phyloP scores from a whole-genome alignment of 2,113 vertebrate species.

The Serranochromis macrocephalus region DNA sequence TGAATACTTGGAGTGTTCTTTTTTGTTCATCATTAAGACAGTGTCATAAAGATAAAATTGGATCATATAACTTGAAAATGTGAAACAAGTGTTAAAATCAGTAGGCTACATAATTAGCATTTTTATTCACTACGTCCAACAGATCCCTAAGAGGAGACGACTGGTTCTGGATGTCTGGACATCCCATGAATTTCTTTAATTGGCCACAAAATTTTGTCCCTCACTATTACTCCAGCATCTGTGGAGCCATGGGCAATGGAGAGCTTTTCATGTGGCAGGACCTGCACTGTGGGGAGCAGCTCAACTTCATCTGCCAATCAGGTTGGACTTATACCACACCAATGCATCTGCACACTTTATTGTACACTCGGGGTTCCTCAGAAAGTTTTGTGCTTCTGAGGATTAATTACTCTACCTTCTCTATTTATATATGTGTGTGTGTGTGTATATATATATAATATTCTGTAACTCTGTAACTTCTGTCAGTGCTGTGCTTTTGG shows the following conservation, averaged over 20 bases:
- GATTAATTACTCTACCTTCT: background rate
- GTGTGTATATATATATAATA: no score
- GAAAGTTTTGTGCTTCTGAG: background rate
- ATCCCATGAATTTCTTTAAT: background rate
- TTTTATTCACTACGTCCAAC: background rate
- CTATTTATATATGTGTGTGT: background rate
- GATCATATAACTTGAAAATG: no score
- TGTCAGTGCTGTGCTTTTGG: no score
- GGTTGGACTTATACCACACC: background rate
- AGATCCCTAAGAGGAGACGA: background rate
- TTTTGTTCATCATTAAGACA: no score
- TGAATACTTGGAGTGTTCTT: no score
- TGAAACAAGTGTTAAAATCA: background rate
- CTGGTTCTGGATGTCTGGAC: conserved; percentile 34
- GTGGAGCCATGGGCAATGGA: background rate
- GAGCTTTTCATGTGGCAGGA: background rate
- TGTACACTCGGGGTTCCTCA: no score
- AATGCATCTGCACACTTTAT: background rate
- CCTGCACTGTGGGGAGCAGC: background rate
- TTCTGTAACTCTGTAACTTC: no score
- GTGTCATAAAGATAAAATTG: no score
- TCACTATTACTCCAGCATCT: background rate
- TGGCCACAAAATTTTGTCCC: background rate
- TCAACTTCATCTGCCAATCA: conserved; percentile 25
- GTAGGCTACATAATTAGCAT: background rate